Conservation (phyloP, 1,140 invertebrate species). For the Atta texana region DNA sequence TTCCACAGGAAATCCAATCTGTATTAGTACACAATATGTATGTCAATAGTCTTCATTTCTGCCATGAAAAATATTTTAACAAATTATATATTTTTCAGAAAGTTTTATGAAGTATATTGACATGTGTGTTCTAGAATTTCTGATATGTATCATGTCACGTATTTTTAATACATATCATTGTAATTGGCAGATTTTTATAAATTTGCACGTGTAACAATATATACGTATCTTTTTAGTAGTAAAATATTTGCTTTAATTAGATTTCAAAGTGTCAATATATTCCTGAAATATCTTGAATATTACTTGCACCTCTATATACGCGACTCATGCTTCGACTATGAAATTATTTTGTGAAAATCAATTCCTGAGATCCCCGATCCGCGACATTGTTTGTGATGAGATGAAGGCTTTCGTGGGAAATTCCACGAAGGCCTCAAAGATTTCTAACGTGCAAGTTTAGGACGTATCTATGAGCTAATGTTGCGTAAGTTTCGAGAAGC, state of each 20-base stretch:
- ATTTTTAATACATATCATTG: neutral
- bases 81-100: neutral
- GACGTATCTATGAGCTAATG: slow-evolving; percentile 24
- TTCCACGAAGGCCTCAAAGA: slow-evolving; percentile 23
- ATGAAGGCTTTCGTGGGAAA: slow-evolving; percentile 9
- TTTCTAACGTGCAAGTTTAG: slow-evolving; percentile 9
- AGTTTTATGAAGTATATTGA: neutral
- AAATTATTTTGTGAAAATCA: slow-evolving; percentile 17
- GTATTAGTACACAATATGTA: neutral
- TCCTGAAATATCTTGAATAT: neutral
- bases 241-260: slow-evolving; percentile 2
- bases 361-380: neutral
- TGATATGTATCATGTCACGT: neutral
- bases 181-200: neutral
- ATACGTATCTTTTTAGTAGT: neutral
- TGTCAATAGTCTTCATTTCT: slow-evolving; percentile 8
- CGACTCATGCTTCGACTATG: neutral
- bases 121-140: neutral
- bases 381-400: neutral
- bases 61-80: neutral
- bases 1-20: slow-evolving; percentile 97
- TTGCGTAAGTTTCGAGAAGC: neutral
- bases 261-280: slow-evolving; percentile 4
- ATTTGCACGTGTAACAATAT: neutral
- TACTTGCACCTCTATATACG: neutral